Conservation (phyloP, 2,797 vertebrate species). For the Capromys pilorides region DNA sequence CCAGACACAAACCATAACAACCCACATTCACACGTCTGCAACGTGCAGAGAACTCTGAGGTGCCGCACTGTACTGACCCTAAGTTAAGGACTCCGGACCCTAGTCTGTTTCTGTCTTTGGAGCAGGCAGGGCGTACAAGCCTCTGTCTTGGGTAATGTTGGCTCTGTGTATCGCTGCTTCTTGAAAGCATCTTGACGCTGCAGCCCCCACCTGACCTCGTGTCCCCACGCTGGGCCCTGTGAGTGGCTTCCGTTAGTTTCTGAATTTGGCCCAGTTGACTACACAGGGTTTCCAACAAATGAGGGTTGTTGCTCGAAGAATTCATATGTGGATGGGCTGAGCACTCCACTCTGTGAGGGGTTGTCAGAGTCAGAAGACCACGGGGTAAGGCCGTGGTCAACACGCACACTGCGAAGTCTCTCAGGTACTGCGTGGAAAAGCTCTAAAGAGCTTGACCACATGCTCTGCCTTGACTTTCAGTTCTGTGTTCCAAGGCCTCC, state of each 20-base stretch:
- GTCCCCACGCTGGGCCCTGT: no score
- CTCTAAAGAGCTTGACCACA: neutral
- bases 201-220: neutral
- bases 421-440: neutral
- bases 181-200: neutral
- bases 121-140: neutral
- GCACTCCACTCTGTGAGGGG: neutral
- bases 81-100: neutral
- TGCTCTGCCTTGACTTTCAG: neutral
- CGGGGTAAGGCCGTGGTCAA: neutral
- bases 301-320: neutral
- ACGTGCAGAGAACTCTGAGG: neutral
- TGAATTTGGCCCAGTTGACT: neutral
- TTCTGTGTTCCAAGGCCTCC: neutral
- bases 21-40: neutral
- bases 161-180: neutral
- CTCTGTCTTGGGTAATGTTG: neutral
- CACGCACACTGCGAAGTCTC: neutral
- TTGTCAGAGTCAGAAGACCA: neutral
- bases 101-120: neutral
- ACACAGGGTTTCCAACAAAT: neutral
- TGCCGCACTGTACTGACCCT: neutral
- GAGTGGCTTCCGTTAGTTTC: neutral
- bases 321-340: neutral
- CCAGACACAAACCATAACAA: no score